Evolutionary conservation across 2,888 invertebrate genomes (phyloP), one percentile per base, ranked within the genome.

Genomic region (Stenolophus ochropezus): DNA sequence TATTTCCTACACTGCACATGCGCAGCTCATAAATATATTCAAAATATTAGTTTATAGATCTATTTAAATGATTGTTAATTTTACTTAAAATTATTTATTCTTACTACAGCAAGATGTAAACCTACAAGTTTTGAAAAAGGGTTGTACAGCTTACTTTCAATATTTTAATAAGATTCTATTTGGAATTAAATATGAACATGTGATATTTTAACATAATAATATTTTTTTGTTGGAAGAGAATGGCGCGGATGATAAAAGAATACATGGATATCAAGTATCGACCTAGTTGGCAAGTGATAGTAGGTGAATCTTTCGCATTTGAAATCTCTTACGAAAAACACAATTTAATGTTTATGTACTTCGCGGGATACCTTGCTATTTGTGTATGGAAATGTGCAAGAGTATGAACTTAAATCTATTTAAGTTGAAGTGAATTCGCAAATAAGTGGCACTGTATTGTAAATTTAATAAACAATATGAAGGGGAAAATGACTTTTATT

Each of bases 231-330:
- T 4, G 4, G 20, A 82, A 97, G 93, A 91, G 93, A 84, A 98
- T 98, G 0, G 97, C 98, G n/a, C 94, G 93, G 85, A 94, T 96
- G 92, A 96, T 98, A 79, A 98, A 98, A 90, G 98, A 98, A 86
- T 93, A 94, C 61, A 94, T 98, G 95, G 98, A 98, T 90, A 97
- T 97, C 90, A 97, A 97, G 88, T 98, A 97, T 89, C 98, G 98
- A 1, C 94, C 96, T 0, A 95, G 97, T 82, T 98, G 98, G 93
- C 97, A 97, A 89, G 96, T 95, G n/a, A 95, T 98, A 0, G 95
- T 98, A 2, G 98, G 98, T 3, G 98, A 98, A 91, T 97, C 96
- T 82, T 98, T 94, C 90, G 98, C 97, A 61, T 97, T 97, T 89
- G 97, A 97, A 89, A 93, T 98, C 83, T 96, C 97, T 0, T 96